Evolutionary conservation across 2,113 vertebrate genomes (phyloP).

Genomic region (Ailurus styani): DNA sequence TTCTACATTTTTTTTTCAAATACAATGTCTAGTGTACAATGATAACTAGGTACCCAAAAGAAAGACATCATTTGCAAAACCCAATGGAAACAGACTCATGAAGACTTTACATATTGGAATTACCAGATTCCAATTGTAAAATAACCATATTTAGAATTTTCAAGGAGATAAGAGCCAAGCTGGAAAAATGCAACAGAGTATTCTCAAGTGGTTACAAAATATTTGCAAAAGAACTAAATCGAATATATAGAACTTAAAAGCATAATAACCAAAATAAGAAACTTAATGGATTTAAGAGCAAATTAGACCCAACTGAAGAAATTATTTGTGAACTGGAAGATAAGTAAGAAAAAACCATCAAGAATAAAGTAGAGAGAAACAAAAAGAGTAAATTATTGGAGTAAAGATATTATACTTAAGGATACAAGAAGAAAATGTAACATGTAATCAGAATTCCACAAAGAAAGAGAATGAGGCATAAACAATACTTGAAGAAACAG

Average conservation of each 20-base stretch:
- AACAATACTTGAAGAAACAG: neutral
- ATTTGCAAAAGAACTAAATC: neutral
- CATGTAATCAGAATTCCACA: neutral
- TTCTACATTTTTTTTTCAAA: neutral
- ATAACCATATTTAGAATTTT: neutral
- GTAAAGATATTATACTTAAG: neutral
- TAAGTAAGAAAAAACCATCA: neutral
- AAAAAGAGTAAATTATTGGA: neutral
- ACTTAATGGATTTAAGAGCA: neutral
- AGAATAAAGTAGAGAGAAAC: neutral
- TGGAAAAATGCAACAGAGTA: neutral
- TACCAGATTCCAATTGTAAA: neutral
- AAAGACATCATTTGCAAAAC: neutral
- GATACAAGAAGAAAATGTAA: neutral
- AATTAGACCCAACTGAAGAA: neutral
- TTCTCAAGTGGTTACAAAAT: neutral
- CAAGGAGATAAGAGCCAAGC: neutral
- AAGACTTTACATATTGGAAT: neutral
- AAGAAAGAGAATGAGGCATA: neutral
- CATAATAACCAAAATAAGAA: neutral
- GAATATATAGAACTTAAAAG: neutral
- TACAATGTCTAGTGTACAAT: neutral
- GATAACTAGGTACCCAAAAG: neutral
- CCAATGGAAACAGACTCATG: neutral
- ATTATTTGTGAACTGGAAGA: neutral